These are phyloP conservation scores for Xestoiulus laeticollis DNA, from an alignment of 2,888 invertebrate genomes.

Conservation along the genomic window DNA sequence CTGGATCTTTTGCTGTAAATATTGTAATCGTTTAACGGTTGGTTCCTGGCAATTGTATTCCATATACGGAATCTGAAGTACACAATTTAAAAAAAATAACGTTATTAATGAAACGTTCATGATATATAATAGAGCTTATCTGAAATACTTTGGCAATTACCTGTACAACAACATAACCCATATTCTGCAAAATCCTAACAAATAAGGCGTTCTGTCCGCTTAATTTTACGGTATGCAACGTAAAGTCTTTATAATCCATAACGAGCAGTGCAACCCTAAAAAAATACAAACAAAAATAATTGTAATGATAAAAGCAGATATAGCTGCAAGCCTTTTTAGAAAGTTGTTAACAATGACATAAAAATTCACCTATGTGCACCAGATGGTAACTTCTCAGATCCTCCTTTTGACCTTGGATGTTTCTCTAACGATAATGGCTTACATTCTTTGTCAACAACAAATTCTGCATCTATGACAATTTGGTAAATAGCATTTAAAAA, in stretches of 20 bases:
- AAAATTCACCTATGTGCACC: neutral
- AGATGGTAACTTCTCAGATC: neutral
- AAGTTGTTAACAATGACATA: neutral
- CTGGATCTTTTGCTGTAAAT: slow-evolving; percentile 48
- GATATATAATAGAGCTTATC: neutral
- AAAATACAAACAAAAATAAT: neutral
- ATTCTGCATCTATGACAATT: slow-evolving; percentile 51
- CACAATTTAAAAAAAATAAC: neutral
- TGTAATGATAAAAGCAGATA: too few relatives aligned
- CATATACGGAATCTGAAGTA: slow-evolving; percentile 46
- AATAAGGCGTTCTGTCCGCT: neutral
- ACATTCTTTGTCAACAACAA: slow-evolving; percentile 40
- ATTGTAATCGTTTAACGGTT: slow-evolving; percentile 49
- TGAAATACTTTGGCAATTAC: slow-evolving; percentile 3
- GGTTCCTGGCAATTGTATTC: slow-evolving; percentile 48
- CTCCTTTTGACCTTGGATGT: neutral
- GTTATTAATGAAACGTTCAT: neutral
- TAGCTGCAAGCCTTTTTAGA: neutral
- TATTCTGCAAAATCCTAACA: slow-evolving; percentile 42
- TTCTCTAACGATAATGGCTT: slow-evolving; percentile 47
- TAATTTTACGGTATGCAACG: slow-evolving; percentile 3
- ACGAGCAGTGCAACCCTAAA: slow-evolving; percentile 51
- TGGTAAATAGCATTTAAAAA: neutral
- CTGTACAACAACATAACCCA: slow-evolving; percentile 51
- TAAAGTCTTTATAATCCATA: slow-evolving; percentile 49